Conservation (phyloP, 2,113 vertebrate genomes). For the Amphiprion ocellaris region DNA sequence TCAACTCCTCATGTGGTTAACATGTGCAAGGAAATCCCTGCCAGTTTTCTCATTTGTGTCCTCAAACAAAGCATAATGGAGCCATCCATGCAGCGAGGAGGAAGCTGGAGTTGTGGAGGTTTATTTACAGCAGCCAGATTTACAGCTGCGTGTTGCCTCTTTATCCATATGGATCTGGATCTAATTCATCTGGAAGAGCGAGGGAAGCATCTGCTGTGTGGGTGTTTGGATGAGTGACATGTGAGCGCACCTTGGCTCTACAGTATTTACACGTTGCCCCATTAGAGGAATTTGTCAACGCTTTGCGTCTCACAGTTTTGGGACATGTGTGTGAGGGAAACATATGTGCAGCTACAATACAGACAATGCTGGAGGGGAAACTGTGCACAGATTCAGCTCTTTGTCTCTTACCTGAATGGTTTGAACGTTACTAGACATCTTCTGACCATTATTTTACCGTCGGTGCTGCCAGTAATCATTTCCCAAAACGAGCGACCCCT, state of each 20-base stretch:
- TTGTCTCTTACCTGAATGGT: constrained; percentile 93
- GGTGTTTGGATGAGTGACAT: constrained; percentile 8
- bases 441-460: constrained; percentile 96
- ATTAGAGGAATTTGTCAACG: background rate
- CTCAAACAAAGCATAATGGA: constrained; percentile 38
- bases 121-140: constrained; percentile 24
- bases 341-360: no score
- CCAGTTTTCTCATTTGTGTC: background rate
- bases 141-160: background rate
- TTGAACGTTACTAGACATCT: constrained; percentile 97
- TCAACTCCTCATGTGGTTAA: constrained; percentile 23
- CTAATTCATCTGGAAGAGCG: constrained; percentile 12
- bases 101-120: constrained; percentile 45
- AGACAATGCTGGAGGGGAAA: constrained; percentile 3
- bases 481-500: constrained; percentile 70
- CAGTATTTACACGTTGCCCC: background rate
- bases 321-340: no score
- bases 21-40: constrained; percentile 10
- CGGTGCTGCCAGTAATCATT: constrained; percentile 90
- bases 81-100: constrained; percentile 14
- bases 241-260: background rate
- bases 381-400: background rate
- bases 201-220: constrained; percentile 48
- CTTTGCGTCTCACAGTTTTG: constrained; percentile 1
- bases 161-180: constrained; percentile 35